Evolutionary conservation across 2,888 invertebrate genomes (phyloP).

Genomic region (Cenopis cana): DNA sequence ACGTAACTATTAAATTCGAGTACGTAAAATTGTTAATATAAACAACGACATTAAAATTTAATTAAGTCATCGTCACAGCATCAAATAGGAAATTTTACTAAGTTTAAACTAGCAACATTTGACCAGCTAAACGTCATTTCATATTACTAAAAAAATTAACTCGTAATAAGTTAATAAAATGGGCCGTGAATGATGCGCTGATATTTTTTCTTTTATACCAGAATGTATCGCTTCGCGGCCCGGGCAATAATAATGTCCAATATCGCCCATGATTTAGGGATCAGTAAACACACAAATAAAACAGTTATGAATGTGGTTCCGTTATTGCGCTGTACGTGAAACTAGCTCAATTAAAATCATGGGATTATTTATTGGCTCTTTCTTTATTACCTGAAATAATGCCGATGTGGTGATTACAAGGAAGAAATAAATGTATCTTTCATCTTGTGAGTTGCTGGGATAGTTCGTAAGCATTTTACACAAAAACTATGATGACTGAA

Average conservation of each 20-base stretch:
- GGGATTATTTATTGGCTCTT: slow-evolving; percentile 12
- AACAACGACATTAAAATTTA: too few species aligned
- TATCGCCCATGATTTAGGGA: slow-evolving; percentile 77
- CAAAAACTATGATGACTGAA: too few species aligned
- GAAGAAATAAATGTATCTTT: too few species aligned
- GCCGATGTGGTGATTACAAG: not conserved
- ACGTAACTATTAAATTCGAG: too few species aligned
- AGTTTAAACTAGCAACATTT: too few species aligned
- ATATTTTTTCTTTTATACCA: slow-evolving; percentile 7
- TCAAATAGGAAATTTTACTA: too few species aligned
- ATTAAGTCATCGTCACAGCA: too few species aligned
- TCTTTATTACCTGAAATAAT: slow-evolving; percentile 6
- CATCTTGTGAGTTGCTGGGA: too few species aligned
- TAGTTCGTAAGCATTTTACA: too few species aligned
- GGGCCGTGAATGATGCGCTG: not conserved
- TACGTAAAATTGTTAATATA: too few species aligned
- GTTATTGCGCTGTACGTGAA: slow-evolving; percentile 24
- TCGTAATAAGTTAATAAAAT: not conserved
- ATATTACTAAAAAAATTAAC: not conserved
- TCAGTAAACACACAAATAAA: slow-evolving; percentile 61
- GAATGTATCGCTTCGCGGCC: slow-evolving; percentile 55
- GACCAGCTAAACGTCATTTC: too few species aligned
- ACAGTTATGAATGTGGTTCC: slow-evolving; percentile 40
- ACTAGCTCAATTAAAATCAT: slow-evolving; percentile 19
- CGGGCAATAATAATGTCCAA: slow-evolving; percentile 76